phyloP scores from a whole-genome alignment of 2,888 invertebrate species.

The Orthosia incerta region DNA sequence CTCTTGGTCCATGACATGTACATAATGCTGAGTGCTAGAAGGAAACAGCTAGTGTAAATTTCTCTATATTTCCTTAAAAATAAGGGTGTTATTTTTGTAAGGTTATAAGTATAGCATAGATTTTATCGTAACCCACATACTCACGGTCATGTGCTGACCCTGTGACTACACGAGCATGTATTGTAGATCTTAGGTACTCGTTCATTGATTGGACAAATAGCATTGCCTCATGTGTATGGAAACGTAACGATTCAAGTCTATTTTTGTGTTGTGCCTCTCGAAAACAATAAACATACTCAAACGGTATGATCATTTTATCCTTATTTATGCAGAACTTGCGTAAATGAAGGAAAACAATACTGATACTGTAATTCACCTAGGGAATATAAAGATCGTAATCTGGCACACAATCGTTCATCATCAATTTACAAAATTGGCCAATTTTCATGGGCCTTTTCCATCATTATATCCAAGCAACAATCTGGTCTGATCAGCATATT shows the following conservation, averaged over 20 bases:
- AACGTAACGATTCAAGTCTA: background rate
- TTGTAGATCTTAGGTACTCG: slow-evolving; percentile 23
- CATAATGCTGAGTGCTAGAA: background rate
- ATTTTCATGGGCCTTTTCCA: background rate
- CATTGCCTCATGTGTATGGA: background rate
- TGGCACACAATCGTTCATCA: background rate
- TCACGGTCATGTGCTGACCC: slow-evolving; percentile 33
- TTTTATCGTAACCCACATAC: slow-evolving; percentile 30
- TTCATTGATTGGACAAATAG: slow-evolving; percentile 34
- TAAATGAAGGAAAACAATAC: slow-evolving; percentile 10
- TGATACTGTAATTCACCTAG: background rate
- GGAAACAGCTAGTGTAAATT: background rate
- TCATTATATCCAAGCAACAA: background rate
- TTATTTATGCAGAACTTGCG: slow-evolving; percentile 14
- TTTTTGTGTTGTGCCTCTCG: background rate
- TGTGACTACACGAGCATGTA: slow-evolving; percentile 15
- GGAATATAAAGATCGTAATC: background rate
- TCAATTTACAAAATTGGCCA: background rate
- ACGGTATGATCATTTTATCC: background rate
- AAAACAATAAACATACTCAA: slow-evolving; percentile 9
- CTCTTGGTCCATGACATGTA: too few relatives aligned
- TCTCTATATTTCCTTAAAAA: slow-evolving; percentile 14
- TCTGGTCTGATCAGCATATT: slow-evolving; percentile 16
- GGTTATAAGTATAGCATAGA: slow-evolving; percentile 18
- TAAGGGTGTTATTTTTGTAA: slow-evolving; percentile 8